Evolutionary conservation across 2,888 invertebrate species (phyloP), one percentile per base, ranked within the genome.

Genomic region (Cantharis flavilabris): DNA sequence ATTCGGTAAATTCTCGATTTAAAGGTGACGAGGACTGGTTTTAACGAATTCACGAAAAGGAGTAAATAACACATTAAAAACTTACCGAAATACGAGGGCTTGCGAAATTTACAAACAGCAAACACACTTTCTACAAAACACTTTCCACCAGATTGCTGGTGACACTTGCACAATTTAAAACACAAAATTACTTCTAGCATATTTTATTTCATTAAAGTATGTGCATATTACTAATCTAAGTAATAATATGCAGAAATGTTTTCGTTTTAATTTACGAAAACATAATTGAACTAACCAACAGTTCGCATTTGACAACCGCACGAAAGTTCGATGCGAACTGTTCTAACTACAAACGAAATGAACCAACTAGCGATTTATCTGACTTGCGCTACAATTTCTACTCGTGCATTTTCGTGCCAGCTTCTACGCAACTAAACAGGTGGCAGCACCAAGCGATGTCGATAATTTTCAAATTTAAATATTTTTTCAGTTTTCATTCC

Each of bases 91-190:
- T 79, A 80, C 74, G 83, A 84, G 82, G 83, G 82, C 84, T 86
- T 86, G 86, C 85, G 84, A 85, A 86, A 86, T 83, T 84, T 84
- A 83, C 83, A 83, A 85, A 84, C 83, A 83, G 84, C 85, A 85
- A 87, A 87, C 85, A 87, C 87, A 87, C 87, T 87, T 88, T 87
- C 87, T 88, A 87, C 82, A 83, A 84, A 84, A 84, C 87, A 87
- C 86, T 87, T 86, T 87, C 86, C 87, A 83, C 82, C 82, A 86
- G 84, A 79, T 81, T 82, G 84, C 84, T 84, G 84, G 84, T 80
- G 79, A 84, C 86, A 87, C 86, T 85, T 85, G 83, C 86, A 87
- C 86, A 86, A 86, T 86, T 86, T 85, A 78, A 84, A 81, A 84
- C 86, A 86, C 86, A 84, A 83, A 84, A 86, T 84, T 84, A 81